These are phyloP conservation scores for Diacarnus erythraeanus DNA, from an alignment of 37 sponge, comb jelly and placozoan genomes.

Conservation along the genomic window DNA sequence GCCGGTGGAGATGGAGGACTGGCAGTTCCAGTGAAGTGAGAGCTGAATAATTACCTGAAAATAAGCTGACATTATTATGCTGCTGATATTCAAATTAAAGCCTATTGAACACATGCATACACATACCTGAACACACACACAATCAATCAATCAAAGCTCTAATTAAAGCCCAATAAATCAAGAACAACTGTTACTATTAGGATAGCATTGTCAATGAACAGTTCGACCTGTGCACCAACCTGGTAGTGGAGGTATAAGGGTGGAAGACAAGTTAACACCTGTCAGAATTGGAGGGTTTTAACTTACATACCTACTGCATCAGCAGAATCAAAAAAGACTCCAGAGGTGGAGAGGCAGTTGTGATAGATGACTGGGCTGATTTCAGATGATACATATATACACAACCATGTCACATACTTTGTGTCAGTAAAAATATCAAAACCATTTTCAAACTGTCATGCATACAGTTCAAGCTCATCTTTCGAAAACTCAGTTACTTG, in stretches of 20 bases:
- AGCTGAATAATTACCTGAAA: too few species aligned
- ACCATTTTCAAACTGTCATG: slow-evolving; percentile 32
- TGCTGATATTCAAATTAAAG: too few species aligned
- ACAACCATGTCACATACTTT: background rate
- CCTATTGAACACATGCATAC: too few species aligned
- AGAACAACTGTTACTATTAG: too few species aligned
- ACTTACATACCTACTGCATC: background rate
- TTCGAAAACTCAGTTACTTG: background rate
- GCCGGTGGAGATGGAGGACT: background rate
- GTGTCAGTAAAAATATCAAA: slow-evolving; percentile 2
- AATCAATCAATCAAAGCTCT: too few species aligned
- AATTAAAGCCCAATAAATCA: too few species aligned
- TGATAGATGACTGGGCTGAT: background rate
- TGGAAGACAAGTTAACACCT: background rate
- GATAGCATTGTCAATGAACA: too few species aligned
- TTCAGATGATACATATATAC: background rate
- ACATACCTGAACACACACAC: too few species aligned
- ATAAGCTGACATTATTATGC: too few species aligned
- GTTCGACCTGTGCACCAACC: too few species aligned
- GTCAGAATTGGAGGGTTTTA: too few species aligned
- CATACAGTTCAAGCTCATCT: slow-evolving; percentile 12
- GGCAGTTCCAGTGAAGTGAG: too few species aligned
- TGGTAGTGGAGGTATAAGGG: background rate
- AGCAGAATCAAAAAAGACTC: background rate
- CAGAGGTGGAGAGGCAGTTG: background rate